Percentiles rank a stretch among this genome's conserved stretches.
phyloP scores from a whole-genome alignment of 1,140 invertebrate genomes.

The Bombus sylvicola region DNA sequence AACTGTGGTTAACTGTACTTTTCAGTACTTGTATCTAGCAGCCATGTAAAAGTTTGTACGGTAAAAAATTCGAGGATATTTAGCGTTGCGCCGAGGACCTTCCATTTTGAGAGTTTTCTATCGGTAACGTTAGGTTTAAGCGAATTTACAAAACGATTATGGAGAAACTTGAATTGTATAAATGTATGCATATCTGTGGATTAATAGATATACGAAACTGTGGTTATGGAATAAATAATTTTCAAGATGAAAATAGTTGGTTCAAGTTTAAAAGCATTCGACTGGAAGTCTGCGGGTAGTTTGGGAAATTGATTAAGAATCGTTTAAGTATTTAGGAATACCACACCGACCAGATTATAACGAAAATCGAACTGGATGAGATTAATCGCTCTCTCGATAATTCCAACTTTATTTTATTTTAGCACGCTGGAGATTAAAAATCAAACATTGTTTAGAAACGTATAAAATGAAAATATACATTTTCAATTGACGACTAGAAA shows the following conservation, averaged over 20 bases:
- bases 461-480: too few relatives aligned
- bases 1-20: conserved; percentile 22
- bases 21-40: conserved; percentile 32
- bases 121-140: not conserved
- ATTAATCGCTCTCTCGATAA: too few relatives aligned
- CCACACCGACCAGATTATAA: too few relatives aligned
- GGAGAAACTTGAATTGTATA: conserved; percentile 27
- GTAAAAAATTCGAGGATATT: not conserved
- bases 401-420: too few relatives aligned
- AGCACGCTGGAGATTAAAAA: too few relatives aligned
- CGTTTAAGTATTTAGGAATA: not conserved
- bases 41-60: not conserved
- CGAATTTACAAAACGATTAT: not conserved
- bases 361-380: too few relatives aligned
- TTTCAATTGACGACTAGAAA: too few relatives aligned
- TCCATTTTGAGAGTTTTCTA: conserved; percentile 29
- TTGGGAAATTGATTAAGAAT: not conserved
- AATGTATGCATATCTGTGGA: conserved; percentile 23
- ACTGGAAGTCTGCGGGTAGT: not conserved
- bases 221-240: conserved; percentile 37
- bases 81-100: not conserved
- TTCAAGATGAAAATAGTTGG: not conserved
- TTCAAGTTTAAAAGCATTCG: not conserved
- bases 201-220: conserved; percentile 20
- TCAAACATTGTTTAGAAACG: too few relatives aligned